These are phyloP conservation scores for Osmoderma eremita DNA, from an alignment of 2,888 invertebrate genomes.

Conservation along the genomic window DNA sequence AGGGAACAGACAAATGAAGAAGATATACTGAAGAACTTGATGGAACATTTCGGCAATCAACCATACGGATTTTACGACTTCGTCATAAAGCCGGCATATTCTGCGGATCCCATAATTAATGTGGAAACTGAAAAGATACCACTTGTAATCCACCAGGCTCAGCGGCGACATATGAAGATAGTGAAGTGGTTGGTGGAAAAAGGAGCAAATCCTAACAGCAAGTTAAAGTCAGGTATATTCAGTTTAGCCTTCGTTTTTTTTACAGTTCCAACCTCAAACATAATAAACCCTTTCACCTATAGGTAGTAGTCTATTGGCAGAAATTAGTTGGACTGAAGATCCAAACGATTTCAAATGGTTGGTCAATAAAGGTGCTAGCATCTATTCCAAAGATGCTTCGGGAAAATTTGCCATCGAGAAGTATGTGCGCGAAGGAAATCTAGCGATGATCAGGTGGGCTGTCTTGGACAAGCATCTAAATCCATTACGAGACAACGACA, in stretches of 20 bases:
- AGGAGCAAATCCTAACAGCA: not conserved
- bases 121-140: not conserved
- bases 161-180: not conserved
- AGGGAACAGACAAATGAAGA: not conserved
- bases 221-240: not conserved
- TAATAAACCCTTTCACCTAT: not conserved
- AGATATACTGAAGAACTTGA: not conserved
- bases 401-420: conserved; percentile 16
- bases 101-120: too few relatives aligned
- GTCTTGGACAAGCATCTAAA: not conserved
- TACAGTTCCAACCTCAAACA: too few relatives aligned
- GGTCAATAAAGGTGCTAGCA: not conserved
- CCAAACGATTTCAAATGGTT: conserved; percentile 23
- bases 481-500: not conserved
- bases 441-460: conserved; percentile 7
- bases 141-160: not conserved
- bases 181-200: conserved; percentile 17
- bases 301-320: conserved; percentile 11
- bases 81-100: too few relatives aligned
- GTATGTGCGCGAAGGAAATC: conserved; percentile 1
- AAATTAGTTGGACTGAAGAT: conserved; percentile 1
- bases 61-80: not conserved
- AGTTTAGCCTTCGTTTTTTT: too few relatives aligned
- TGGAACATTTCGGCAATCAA: not conserved
- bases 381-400: not conserved